A percentile compares a stretch with the other conserved stretches of the same genome.
phyloP scores from a whole-genome alignment of 2,797 vertebrate genomes.

The Nasua narica region DNA sequence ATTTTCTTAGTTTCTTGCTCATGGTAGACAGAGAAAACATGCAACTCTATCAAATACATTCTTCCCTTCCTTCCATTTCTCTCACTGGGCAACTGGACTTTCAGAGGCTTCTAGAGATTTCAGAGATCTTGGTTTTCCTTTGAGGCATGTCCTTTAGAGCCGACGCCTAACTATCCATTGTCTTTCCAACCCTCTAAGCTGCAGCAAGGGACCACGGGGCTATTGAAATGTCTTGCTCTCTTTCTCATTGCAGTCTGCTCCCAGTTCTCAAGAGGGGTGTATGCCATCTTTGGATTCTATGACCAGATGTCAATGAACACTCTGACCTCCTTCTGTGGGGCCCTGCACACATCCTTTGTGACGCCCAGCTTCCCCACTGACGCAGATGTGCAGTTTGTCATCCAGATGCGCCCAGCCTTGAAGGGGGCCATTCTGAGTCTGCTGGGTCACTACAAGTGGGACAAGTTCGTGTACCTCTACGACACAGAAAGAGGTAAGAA shows the following conservation, averaged over 20 bases:
- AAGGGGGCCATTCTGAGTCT: slow-evolving; percentile 96
- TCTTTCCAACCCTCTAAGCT: not conserved
- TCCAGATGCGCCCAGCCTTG: slow-evolving; percentile 97
- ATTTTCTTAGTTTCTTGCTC: slow-evolving; percentile 8
- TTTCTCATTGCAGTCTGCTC: slow-evolving; percentile 93
- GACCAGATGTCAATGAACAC: slow-evolving; percentile 99
- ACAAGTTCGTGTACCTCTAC: slow-evolving; percentile 98
- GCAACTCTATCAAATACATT: not conserved
- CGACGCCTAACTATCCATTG: not conserved
- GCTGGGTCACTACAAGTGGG: slow-evolving; percentile 97
- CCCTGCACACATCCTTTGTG: slow-evolving; percentile 98
- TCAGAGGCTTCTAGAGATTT: slow-evolving; percentile 15
- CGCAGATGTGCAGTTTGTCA: slow-evolving; percentile 98
- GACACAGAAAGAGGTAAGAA: slow-evolving; percentile 98
- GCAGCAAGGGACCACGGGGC: not conserved
- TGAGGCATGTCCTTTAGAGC: slow-evolving; percentile 5
- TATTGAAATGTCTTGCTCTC: slow-evolving; percentile 56
- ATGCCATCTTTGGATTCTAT: slow-evolving; percentile 99
- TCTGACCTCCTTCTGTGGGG: slow-evolving; percentile 98
- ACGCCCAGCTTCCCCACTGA: slow-evolving; percentile 98
- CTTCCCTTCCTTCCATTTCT: slow-evolving; percentile 6
- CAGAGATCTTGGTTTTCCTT: slow-evolving; percentile 23
- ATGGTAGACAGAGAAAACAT: not conserved
- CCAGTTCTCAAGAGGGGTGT: slow-evolving; percentile 98
- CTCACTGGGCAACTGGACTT: not conserved